Evolutionary conservation across 2,797 vertebrate genomes (phyloP), one percentile per base, ranked within the genome.

Genomic region (Picus viridis): DNA sequence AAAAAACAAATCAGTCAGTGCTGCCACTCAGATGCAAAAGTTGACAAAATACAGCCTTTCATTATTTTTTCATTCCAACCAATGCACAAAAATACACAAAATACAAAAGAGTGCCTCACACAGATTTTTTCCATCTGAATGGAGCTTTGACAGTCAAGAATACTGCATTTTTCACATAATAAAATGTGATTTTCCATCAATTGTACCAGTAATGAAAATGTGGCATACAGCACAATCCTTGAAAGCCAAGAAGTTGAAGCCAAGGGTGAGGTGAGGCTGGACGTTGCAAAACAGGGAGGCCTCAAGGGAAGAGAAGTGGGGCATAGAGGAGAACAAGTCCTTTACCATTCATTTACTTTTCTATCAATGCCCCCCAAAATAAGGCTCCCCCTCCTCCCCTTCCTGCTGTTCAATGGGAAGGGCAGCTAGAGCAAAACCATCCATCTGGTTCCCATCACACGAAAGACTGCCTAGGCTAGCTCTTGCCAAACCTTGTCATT

Each of bases 1-100:
- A 26, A 96, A 96, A 96, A 95, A 92, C 94, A 95, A 94, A 92
- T 94, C 92, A 90, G 84, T 89, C 93, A 94, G 67, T 0, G n/a
- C 95, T 94, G 94, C 93, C 94, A 95, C 86, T 93, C 91, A 96
- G 92, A 96, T 94, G 95, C 87, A 94, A 78, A 96, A 96, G 93
- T 96, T 96, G 92, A 95, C 93, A 93, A 96, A 95, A 93, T 94
- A 93, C 64, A 94, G 92, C 83, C 93, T 93, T 93, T 94, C 94
- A 95, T 94, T 96, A 94, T 88, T 96, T 95, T 96, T 88, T 94
- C 92, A 88, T 93, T 95, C 91, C 89, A 91, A 92, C 61, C 88
- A 93, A 75, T 91, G 95, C 93, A 94, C 85, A 95, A 94, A 96
- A 96, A 96, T 91, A 95, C 68, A 96, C 68, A 67, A 94, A 94